phyloP scores from a whole-genome alignment of 2,797 vertebrate genomes.

The Morus bassanus region DNA sequence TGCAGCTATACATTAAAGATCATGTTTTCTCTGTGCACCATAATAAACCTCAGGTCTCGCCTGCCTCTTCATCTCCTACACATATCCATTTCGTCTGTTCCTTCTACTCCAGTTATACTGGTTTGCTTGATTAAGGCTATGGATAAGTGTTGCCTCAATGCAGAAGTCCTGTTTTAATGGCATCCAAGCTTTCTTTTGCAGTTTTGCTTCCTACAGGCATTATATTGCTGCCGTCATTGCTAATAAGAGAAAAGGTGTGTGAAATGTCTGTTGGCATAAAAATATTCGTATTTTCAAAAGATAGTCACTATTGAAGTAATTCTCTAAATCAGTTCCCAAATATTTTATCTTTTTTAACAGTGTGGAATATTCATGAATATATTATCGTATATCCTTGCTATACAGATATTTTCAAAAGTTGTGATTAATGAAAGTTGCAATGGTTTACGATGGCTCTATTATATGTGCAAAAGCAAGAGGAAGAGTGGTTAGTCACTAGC shows the following conservation, averaged over 20 bases:
- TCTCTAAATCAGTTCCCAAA: background rate
- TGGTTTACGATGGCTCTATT: background rate
- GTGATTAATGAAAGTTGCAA: background rate
- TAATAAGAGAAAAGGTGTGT: background rate
- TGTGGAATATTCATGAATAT: background rate
- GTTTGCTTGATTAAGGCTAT: background rate
- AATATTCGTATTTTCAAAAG: background rate
- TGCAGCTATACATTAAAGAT: background rate
- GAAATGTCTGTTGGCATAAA: background rate
- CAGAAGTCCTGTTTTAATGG: background rate
- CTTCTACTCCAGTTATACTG: background rate
- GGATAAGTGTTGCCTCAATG: background rate
- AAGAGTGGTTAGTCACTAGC: background rate
- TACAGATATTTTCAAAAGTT: background rate
- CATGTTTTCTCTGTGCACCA: background rate
- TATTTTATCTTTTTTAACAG: background rate
- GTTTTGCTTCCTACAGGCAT: background rate
- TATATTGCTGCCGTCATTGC: background rate
- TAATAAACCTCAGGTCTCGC: background rate
- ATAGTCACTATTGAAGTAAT: background rate
- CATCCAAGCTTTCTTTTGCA: background rate
- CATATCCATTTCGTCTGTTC: background rate
- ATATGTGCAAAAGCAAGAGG: background rate
- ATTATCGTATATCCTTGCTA: fast-evolving
- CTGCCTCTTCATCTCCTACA: background rate